Conservation (phyloP, 1,140 invertebrate genomes). For the Gyrodactylus salaris region DNA sequence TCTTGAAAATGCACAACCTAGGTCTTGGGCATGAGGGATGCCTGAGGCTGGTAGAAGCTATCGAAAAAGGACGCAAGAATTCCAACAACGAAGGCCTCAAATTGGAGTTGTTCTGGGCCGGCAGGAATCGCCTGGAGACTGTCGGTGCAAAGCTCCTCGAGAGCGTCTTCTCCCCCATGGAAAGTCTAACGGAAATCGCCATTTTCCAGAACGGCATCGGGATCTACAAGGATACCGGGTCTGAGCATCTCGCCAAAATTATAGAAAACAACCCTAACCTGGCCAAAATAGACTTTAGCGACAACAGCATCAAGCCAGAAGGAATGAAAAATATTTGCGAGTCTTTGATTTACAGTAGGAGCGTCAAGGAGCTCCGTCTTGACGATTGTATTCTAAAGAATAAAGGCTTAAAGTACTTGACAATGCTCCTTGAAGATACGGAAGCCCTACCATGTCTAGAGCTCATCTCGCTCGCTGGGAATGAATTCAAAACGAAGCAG, state of each 20-base stretch:
- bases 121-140: constrained; percentile 69
- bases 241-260: neutral
- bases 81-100: constrained; percentile 30
- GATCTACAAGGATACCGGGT: neutral
- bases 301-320: constrained; percentile 6
- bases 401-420: neutral
- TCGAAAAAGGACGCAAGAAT: constrained; percentile 26
- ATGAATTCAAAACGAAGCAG: neutral
- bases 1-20: constrained; percentile 9
- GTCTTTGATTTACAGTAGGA: neutral
- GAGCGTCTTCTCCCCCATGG: constrained; percentile 5
- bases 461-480: neutral
- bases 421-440: neutral
- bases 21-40: constrained; percentile 9
- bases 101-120: constrained; percentile 52
- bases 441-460: neutral
- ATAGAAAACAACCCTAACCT: neutral
- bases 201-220: constrained; percentile 7
- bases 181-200: neutral
- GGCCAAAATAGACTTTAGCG: neutral
- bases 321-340: neutral
- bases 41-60: constrained; percentile 5
- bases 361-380: neutral
- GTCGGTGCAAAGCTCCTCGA: constrained; percentile 49
- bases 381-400: neutral